phyloP scores from a whole-genome alignment of 2,113 vertebrate genomes.

The Semicossyphus pulcher region DNA sequence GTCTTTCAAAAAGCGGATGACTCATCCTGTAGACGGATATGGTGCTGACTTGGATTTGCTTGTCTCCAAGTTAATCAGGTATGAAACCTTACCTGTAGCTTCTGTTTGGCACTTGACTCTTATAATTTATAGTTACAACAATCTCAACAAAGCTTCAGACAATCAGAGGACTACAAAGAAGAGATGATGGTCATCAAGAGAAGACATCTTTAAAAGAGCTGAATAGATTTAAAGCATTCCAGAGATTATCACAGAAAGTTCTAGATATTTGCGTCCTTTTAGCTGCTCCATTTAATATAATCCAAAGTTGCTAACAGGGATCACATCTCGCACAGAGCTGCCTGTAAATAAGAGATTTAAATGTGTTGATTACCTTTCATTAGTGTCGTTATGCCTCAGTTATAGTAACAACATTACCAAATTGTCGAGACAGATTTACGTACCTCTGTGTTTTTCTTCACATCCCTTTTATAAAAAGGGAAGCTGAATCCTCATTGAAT shows the following conservation, averaged over 20 bases:
- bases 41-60: slow-evolving; percentile 45
- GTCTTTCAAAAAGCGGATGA: slow-evolving; percentile 25
- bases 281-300: slow-evolving; percentile 50
- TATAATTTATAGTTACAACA: slow-evolving; percentile 43
- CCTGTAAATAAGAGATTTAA: slow-evolving; percentile 68
- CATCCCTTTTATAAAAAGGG: slow-evolving; percentile 12
- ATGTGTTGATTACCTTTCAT: slow-evolving; percentile 37
- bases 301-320: slow-evolving; percentile 57
- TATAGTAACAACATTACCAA: slow-evolving; percentile 43
- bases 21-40: slow-evolving; percentile 1
- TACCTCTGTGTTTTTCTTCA: background rate
- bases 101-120: slow-evolving; percentile 61
- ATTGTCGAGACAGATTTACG: slow-evolving; percentile 20
- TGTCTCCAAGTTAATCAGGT: slow-evolving; percentile 27
- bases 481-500: slow-evolving; percentile 7
- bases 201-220: slow-evolving; percentile 29
- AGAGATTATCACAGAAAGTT: slow-evolving; percentile 37
- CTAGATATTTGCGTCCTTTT: slow-evolving; percentile 7
- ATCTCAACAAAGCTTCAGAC: slow-evolving; percentile 74
- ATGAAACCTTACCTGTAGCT: slow-evolving; percentile 10
- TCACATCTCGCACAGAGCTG: slow-evolving; percentile 57
- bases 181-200: slow-evolving; percentile 17
- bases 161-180: slow-evolving; percentile 68
- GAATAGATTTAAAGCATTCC: slow-evolving; percentile 63
- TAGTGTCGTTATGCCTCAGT: slow-evolving; percentile 28